Conservation (phyloP, 2,888 invertebrate species). For the Drosophila paramelanica region DNA sequence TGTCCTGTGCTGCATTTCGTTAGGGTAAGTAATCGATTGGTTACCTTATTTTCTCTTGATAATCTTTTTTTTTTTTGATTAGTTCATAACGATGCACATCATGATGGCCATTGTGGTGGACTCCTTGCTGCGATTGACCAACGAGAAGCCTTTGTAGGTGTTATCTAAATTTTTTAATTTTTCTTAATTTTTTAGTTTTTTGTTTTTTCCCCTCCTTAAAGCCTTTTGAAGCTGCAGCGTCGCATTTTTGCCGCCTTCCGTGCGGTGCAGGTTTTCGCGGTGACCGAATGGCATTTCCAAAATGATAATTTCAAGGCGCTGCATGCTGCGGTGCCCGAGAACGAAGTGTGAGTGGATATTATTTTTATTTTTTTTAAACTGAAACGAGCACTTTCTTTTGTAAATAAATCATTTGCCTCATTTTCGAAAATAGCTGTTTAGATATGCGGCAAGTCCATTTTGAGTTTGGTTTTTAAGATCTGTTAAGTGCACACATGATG, state of each 20-base stretch:
- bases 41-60: no score
- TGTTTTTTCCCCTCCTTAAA: no score
- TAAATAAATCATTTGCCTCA: no score
- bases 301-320: constrained; percentile 86
- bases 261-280: constrained; percentile 90
- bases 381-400: no score
- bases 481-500: no score
- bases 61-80: constrained; percentile 6
- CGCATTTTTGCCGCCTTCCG: constrained; percentile 91
- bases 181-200: no score
- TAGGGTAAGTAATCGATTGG: constrained; percentile 83
- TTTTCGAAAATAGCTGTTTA: no score
- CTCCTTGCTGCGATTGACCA: constrained; percentile 87
- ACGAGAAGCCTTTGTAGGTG: constrained; percentile 90
- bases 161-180: neutral
- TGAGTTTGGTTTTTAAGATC: no score
- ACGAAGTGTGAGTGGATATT: constrained; percentile 52
- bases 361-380: no score
- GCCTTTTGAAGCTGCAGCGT: constrained; percentile 92
- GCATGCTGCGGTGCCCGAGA: constrained; percentile 44
- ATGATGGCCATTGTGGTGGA: constrained; percentile 93
- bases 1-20: constrained; percentile 88
- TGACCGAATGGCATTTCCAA: constrained; percentile 91
- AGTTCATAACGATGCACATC: constrained; percentile 90
- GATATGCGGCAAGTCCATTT: no score